Evolutionary conservation across 1,140 invertebrate species (phyloP).

Genomic region (Lamellibrachia luymesi): DNA sequence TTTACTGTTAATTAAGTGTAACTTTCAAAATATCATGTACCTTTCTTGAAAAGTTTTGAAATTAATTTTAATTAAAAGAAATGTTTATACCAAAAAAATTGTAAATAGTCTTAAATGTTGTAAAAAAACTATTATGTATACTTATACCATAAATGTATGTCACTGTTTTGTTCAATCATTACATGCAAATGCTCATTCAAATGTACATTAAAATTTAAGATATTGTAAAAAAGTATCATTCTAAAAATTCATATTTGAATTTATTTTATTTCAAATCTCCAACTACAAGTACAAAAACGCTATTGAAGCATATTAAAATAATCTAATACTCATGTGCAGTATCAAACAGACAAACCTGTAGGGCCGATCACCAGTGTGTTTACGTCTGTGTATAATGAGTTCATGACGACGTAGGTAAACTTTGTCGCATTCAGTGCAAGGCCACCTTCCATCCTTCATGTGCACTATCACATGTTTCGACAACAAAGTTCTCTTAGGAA

Average conservation of each 20-base stretch:
- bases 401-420: background rate
- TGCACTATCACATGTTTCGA: background rate
- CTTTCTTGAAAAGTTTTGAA: background rate
- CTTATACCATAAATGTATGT: background rate
- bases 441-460: background rate
- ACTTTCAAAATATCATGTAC: background rate
- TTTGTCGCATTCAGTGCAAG: background rate
- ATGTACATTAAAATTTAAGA: background rate
- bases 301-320: too few relatives aligned
- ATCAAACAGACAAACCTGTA: background rate
- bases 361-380: background rate
- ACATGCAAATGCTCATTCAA: too few relatives aligned
- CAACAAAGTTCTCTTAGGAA: background rate
- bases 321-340: background rate
- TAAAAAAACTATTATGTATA: background rate
- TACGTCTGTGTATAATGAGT: background rate
- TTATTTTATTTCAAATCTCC: too few relatives aligned
- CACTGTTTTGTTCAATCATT: too few relatives aligned
- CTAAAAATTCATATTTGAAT: background rate
- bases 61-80: background rate
- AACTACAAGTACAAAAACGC: too few relatives aligned
- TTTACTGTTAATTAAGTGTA: background rate
- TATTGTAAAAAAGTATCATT: background rate
- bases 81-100: background rate
- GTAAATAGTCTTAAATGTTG: background rate